Percentiles rank a stretch among this genome's conserved stretches.
phyloP scores from a whole-genome alignment of 2,113 vertebrate genomes.

The Tetrao urogallus region DNA sequence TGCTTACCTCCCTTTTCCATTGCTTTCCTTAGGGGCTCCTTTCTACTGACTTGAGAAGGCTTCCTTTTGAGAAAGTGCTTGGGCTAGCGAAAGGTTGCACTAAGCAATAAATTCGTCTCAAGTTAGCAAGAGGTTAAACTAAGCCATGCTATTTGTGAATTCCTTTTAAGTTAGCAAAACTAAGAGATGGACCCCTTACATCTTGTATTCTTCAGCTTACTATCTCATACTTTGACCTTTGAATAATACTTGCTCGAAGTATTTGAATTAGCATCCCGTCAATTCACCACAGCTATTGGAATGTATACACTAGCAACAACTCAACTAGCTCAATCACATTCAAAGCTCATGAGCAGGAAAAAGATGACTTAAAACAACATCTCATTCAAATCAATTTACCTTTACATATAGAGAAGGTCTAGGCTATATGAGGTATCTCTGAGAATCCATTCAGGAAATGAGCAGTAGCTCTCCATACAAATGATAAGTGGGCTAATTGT shows the following conservation, averaged over 20 bases:
- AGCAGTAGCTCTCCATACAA: neutral
- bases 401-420: neutral
- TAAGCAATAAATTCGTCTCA: no score
- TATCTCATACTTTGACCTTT: neutral
- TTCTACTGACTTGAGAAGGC: no score
- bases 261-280: neutral
- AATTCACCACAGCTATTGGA: neutral
- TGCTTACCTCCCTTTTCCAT: no score
- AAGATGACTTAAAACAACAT: neutral
- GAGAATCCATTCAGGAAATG: neutral
- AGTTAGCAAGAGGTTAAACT: no score
- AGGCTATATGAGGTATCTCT: neutral
- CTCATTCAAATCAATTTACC: neutral
- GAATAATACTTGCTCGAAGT: neutral
- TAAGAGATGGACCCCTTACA: no score
- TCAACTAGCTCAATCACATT: neutral
- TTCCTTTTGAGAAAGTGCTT: no score
- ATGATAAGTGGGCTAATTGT: accelerated
- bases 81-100: no score
- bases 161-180: no score
- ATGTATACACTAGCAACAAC: neutral
- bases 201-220: no score
- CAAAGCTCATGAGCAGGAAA: neutral
- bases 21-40: no score
- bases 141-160: no score